Percentiles rank a stretch among this genome's conserved stretches.
Conservation (phyloP, 1,140 invertebrate species). For the Dryas iulia region DNA sequence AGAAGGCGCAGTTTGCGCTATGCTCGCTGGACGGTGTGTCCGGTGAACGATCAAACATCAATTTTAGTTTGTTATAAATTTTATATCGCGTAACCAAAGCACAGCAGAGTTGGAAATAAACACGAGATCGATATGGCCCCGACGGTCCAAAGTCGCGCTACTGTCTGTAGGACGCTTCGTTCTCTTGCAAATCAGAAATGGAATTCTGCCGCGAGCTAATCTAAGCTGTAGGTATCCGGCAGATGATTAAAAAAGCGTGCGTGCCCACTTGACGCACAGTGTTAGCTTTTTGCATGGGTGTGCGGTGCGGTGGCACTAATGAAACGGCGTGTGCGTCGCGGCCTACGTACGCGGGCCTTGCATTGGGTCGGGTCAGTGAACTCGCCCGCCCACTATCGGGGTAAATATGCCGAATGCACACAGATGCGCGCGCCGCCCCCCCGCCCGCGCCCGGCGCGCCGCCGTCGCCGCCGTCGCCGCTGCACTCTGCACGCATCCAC, state of each 20-base stretch:
- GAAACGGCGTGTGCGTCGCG: slow-evolving; percentile 66
- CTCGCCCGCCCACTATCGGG: slow-evolving; percentile 77
- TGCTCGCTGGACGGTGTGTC: background rate
- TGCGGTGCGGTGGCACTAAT: slow-evolving; percentile 73
- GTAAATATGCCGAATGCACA: slow-evolving; percentile 80
- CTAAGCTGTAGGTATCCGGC: slow-evolving; percentile 37
- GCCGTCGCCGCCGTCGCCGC: slow-evolving; percentile 48
- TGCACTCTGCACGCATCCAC: slow-evolving; percentile 75
- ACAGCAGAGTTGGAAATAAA: slow-evolving; percentile 57
- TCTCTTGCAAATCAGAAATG: slow-evolving; percentile 40
- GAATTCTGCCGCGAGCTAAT: slow-evolving; percentile 39
- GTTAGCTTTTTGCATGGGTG: slow-evolving; percentile 74
- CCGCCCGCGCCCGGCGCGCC: slow-evolving; percentile 35
- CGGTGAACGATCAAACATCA: slow-evolving; percentile 17
- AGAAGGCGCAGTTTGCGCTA: background rate
- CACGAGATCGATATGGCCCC: slow-evolving; percentile 56
- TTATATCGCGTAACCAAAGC: slow-evolving; percentile 53
- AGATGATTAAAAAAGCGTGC: slow-evolving; percentile 74
- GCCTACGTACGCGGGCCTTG: slow-evolving; percentile 74
- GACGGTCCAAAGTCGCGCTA: slow-evolving; percentile 37
- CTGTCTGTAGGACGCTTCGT: slow-evolving; percentile 28
- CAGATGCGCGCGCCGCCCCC: slow-evolving; percentile 75
- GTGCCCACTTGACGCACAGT: slow-evolving; percentile 72
- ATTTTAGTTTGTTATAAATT: slow-evolving; percentile 50
- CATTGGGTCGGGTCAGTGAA: slow-evolving; percentile 79